A percentile compares a stretch with the other conserved stretches of the same genome.
These are phyloP conservation scores for Laticauda colubrina DNA, from an alignment of 2,113 vertebrate genomes.

Conservation along the genomic window DNA sequence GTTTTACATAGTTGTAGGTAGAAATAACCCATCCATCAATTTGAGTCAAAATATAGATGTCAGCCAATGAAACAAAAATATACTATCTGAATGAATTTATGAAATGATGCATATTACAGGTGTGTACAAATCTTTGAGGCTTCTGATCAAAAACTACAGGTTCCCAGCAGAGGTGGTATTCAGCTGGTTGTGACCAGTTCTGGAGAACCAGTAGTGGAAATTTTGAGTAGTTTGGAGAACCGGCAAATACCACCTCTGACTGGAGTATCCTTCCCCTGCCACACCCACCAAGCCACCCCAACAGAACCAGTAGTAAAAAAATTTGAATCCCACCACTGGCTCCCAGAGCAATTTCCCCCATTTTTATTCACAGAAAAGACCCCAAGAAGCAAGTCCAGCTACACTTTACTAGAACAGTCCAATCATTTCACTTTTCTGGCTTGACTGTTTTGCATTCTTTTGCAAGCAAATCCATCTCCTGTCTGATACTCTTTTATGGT, in stretches of 20 bases:
- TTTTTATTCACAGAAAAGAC: not conserved
- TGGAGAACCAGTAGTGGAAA: too few species aligned
- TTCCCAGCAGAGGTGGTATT: not conserved
- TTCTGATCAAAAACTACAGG: not conserved
- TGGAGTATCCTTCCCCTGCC: too few species aligned
- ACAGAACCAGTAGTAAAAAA: too few species aligned
- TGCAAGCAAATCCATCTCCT: not conserved
- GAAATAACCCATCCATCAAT: conserved; percentile 11
- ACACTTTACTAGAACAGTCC: not conserved
- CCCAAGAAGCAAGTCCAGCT: not conserved
- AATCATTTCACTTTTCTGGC: not conserved
- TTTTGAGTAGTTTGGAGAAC: too few species aligned
- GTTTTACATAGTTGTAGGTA: conserved; percentile 29
- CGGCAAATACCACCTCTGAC: too few species aligned
- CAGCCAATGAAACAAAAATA: conserved; percentile 15
- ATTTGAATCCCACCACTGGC: too few species aligned
- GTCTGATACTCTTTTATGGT: not conserved
- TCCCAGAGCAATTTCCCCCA: not conserved
- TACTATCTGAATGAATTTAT: not conserved
- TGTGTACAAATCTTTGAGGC: not conserved
- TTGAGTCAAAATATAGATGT: conserved; percentile 30
- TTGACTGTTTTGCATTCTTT: not conserved
- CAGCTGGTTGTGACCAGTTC: too few species aligned
- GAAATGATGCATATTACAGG: not conserved
- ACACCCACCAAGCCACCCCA: too few species aligned